Evolutionary conservation across 2,797 vertebrate genomes (phyloP).

Genomic region (Phrynocephalus forsythii): DNA sequence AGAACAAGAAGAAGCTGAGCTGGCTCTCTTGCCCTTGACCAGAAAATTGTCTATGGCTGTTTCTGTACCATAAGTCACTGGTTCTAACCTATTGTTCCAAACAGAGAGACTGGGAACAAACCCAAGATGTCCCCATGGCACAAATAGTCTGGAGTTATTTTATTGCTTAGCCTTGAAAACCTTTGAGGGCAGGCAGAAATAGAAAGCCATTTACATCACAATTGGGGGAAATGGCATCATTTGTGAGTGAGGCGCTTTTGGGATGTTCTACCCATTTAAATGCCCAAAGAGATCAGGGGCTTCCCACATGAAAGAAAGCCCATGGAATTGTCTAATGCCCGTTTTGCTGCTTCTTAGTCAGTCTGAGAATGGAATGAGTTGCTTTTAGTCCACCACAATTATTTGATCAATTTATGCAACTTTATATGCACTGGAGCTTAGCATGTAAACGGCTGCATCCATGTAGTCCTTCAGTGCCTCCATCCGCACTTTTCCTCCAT

Average conservation of each 20-base stretch:
- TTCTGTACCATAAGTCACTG: no score
- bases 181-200: background rate
- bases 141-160: background rate
- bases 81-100: no score
- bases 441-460: conserved; percentile 49
- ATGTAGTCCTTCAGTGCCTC: conserved; percentile 42
- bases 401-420: conserved; percentile 58
- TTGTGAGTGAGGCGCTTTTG: background rate
- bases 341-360: conserved; percentile 54
- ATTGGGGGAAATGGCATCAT: background rate
- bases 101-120: conserved; percentile 2
- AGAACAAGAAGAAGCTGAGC: background rate
- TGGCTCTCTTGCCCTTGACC: background rate
- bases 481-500: conserved; percentile 53
- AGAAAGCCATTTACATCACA: conserved; percentile 26
- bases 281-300: conserved; percentile 25
- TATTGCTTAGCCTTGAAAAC: background rate
- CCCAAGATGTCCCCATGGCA: background rate
- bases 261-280: background rate
- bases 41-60: background rate
- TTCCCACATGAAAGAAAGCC: conserved; percentile 65
- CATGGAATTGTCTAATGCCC: conserved; percentile 50
- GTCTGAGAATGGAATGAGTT: conserved; percentile 43
- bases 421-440: conserved; percentile 19
- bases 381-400: conserved; percentile 42